Evolutionary conservation across 2,888 invertebrate genomes (phyloP).

Genomic region (Andrena flavipes): DNA sequence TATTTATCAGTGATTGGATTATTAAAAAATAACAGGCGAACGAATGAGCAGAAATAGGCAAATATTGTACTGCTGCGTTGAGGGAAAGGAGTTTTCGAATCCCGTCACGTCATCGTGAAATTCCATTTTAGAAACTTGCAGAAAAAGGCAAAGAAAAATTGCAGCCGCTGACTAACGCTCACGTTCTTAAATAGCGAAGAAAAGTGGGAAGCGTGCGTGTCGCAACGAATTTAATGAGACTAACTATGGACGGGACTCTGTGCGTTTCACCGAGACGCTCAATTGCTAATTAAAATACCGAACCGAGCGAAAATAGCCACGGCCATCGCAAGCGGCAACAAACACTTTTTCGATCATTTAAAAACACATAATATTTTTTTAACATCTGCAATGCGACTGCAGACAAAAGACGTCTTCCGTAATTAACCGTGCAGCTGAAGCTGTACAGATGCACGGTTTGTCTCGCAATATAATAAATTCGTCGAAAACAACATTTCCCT

Average conservation of each 20-base stretch:
- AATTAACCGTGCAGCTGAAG: neutral
- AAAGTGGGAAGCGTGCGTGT: conserved; percentile 25
- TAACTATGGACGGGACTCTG: conserved; percentile 38
- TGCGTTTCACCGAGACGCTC: conserved; percentile 39
- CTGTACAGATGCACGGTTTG: neutral
- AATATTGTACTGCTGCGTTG: neutral
- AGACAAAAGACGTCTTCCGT: neutral
- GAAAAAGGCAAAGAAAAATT: conserved; percentile 7
- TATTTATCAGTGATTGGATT: neutral
- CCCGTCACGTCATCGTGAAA: conserved; percentile 3
- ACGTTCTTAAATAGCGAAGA: conserved; percentile 32
- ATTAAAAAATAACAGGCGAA: neutral
- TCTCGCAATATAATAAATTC: neutral
- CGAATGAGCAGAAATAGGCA: no score
- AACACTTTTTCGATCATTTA: neutral
- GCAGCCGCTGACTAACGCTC: conserved; percentile 2
- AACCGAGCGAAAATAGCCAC: conserved; percentile 36
- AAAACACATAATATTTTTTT: neutral
- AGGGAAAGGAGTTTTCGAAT: conserved; percentile 4
- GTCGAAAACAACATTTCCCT: neutral
- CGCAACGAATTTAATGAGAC: conserved; percentile 52
- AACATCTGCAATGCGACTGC: neutral
- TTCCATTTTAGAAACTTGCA: conserved; percentile 15
- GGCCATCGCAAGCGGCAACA: neutral
- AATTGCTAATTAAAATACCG: conserved; percentile 61